These are phyloP conservation scores for Apogon talboti DNA, from an alignment of 2,797 vertebrate genomes.

Conservation along the genomic window DNA sequence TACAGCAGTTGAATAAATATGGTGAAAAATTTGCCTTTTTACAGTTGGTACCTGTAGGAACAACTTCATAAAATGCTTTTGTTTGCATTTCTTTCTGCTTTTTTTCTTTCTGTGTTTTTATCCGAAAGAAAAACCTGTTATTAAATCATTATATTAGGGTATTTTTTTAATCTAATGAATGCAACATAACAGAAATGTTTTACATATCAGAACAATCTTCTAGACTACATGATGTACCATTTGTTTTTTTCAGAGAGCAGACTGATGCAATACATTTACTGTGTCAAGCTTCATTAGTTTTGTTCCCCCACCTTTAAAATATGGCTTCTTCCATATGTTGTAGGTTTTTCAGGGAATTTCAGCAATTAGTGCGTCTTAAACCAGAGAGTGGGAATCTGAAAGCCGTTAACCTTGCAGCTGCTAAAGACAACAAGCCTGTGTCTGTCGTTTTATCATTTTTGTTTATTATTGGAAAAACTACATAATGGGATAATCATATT, in stretches of 20 bases:
- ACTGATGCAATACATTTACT: not conserved
- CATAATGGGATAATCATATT: too few relatives aligned
- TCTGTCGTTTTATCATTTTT: not conserved
- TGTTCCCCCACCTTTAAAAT: not conserved
- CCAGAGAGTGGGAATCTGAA: not conserved
- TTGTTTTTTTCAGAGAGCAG: not conserved
- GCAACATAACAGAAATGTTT: not conserved
- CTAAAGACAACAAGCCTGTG: not conserved
- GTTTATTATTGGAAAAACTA: not conserved
- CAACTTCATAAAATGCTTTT: not conserved
- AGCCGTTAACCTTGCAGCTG: not conserved
- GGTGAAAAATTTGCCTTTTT: too few relatives aligned
- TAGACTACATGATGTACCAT: not conserved
- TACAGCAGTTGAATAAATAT: constrained; percentile 1
- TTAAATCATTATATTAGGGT: not conserved
- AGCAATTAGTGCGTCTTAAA: not conserved
- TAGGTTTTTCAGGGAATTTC: constrained; percentile 27
- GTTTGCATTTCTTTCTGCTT: too few relatives aligned
- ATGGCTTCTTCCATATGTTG: not conserved
- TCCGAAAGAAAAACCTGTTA: not conserved
- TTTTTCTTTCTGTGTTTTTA: not conserved
- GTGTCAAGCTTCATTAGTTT: constrained; percentile 18
- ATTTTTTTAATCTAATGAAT: not conserved
- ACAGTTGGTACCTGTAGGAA: not conserved
- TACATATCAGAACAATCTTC: not conserved